Conservation (phyloP, 2,888 invertebrate species). For the Acanthacorydalis orientalis region DNA sequence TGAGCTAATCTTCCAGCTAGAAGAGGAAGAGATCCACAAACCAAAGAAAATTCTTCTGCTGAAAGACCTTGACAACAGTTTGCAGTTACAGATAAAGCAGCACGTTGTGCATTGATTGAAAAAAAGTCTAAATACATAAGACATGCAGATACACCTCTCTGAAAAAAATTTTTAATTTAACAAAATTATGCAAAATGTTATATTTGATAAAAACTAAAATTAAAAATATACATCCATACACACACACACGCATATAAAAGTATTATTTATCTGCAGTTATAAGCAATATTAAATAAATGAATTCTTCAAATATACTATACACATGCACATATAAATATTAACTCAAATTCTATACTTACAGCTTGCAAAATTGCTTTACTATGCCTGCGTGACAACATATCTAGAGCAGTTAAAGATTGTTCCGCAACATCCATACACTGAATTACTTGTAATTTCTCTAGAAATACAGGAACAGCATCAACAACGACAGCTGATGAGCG, state of each 20-base stretch:
- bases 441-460: constrained; percentile 93
- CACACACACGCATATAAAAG: too few relatives aligned
- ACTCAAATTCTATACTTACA: constrained; percentile 29
- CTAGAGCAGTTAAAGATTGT: constrained; percentile 91
- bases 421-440: constrained; percentile 99
- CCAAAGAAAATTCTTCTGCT: constrained; percentile 85
- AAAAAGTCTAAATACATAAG: constrained; percentile 96
- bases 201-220: neutral
- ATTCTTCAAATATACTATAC: too few relatives aligned
- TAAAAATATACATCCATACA: too few relatives aligned
- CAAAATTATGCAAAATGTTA: neutral
- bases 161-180: constrained; percentile 16
- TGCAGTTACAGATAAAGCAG: constrained; percentile 89
- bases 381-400: constrained; percentile 91
- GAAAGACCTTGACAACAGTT: constrained; percentile 94
- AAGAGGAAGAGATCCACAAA: constrained; percentile 72
- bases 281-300: too few relatives aligned
- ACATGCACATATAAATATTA: too few relatives aligned
- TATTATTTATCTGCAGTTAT: too few relatives aligned
- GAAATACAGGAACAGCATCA: constrained; percentile 90
- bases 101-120: constrained; percentile 93
- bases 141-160: constrained; percentile 92
- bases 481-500: constrained; percentile 91
- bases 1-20: constrained; percentile 65
- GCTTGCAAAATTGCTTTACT: constrained; percentile 92